Conservation (phyloP, 2,888 invertebrate species). For the Erpobdella octoculata region DNA sequence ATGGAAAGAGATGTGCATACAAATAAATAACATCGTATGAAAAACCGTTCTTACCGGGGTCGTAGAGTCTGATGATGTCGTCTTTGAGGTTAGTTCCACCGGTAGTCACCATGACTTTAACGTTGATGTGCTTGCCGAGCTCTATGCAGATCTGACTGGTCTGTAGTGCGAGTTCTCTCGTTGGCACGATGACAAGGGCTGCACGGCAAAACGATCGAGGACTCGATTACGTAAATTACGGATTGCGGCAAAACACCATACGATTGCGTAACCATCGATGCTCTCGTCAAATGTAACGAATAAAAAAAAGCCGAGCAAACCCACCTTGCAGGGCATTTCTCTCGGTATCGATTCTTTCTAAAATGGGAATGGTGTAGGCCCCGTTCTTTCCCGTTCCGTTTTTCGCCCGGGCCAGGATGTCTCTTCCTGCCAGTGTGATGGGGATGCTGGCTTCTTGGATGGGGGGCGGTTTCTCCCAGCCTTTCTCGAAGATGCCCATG, state of each 20-base stretch:
- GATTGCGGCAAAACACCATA: background rate
- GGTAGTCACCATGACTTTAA: constrained; percentile 88
- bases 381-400: constrained; percentile 99
- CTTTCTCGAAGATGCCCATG: constrained; percentile 99
- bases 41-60: constrained; percentile 80
- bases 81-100: constrained; percentile 88
- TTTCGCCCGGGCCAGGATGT: constrained; percentile 95
- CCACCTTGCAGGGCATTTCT: constrained; percentile 81
- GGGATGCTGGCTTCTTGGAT: constrained; percentile 93
- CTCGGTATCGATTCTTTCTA: constrained; percentile 72
- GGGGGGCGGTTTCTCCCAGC: constrained; percentile 96
- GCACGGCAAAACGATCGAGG: constrained; percentile 38
- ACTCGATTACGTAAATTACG: background rate
- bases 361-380: constrained; percentile 94
- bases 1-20: no score
- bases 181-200: constrained; percentile 94
- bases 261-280: no score
- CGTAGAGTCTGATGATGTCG: constrained; percentile 98
- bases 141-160: constrained; percentile 99
- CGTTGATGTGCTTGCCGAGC: constrained; percentile 88
- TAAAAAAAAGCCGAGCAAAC: no score
- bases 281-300: no score
- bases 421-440: constrained; percentile 91
- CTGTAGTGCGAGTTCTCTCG: constrained; percentile 92
- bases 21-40: no score